These are phyloP conservation scores for Limosa lapponica DNA, from an alignment of 2,797 vertebrate species.

Conservation along the genomic window DNA sequence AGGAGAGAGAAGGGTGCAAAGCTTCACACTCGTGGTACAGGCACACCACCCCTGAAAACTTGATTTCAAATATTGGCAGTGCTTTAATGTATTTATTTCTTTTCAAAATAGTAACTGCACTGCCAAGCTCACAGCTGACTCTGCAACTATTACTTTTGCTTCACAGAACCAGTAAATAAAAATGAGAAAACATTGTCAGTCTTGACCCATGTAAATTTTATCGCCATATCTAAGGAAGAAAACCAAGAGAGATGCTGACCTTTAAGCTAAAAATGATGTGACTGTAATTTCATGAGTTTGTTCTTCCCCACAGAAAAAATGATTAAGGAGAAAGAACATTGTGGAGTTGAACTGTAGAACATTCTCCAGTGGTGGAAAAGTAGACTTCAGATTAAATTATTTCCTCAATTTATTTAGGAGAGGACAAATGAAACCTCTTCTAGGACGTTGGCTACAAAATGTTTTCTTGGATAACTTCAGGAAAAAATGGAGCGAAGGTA, in stretches of 20 bases:
- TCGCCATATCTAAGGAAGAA: accelerated
- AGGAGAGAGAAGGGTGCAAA: neutral
- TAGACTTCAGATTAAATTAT: neutral
- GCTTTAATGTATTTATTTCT: neutral
- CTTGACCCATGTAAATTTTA: neutral
- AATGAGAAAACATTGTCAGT: neutral
- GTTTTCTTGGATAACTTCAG: neutral
- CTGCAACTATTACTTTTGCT: neutral
- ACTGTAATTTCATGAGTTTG: neutral
- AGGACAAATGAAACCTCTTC: neutral
- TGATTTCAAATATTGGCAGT: neutral
- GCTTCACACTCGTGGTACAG: accelerated
- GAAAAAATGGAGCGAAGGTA: neutral
- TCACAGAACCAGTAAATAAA: neutral
- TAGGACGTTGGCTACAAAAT: neutral
- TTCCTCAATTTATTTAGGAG: neutral
- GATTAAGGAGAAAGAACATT: neutral
- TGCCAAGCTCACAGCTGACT: neutral
- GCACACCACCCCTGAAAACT: no score
- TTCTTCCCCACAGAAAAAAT: neutral
- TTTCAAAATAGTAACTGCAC: neutral
- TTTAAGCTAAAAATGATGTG: neutral
- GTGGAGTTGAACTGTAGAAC: neutral
- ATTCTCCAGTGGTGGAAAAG: neutral
- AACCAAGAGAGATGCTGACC: neutral